A percentile compares a stretch with the other conserved stretches of the same genome.
phyloP scores from a whole-genome alignment of 2,797 vertebrate species.

The Staurois parvus region DNA sequence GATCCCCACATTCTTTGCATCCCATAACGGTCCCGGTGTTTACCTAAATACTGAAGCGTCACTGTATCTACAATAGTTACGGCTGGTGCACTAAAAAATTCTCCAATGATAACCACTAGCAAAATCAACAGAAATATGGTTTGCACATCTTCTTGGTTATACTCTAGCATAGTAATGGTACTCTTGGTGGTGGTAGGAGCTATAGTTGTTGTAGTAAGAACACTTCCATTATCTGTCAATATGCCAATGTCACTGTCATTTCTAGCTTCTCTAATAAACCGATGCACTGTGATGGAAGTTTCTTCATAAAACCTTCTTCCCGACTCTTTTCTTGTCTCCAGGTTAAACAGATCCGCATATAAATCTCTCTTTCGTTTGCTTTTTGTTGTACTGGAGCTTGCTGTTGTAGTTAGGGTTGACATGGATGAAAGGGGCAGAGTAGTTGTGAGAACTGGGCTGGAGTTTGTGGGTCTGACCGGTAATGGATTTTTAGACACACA shows the following conservation, averaged over 20 bases:
- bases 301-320: constrained; percentile 28
- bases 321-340: constrained; percentile 59
- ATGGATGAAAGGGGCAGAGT: constrained; percentile 60
- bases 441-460: constrained; percentile 66
- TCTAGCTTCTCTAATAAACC: constrained; percentile 57
- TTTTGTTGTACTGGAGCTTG: constrained; percentile 43
- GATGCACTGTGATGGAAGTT: constrained; percentile 16
- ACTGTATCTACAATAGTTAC: constrained; percentile 96
- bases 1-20: constrained; percentile 98
- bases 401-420: not conserved
- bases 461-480: constrained; percentile 73
- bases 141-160: constrained; percentile 86
- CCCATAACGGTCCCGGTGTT: constrained; percentile 92
- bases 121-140: constrained; percentile 92
- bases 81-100: constrained; percentile 97
- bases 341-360: constrained; percentile 6
- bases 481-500: constrained; percentile 77
- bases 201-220: constrained; percentile 48
- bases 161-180: constrained; percentile 74
- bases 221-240: constrained; percentile 51
- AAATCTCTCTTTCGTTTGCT: constrained; percentile 69
- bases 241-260: not conserved
- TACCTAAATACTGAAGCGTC: constrained; percentile 93
- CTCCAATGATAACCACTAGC: constrained; percentile 92
- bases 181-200: constrained; percentile 54